Base-by-base conservation (phyloP, 2,888 invertebrate species). In the Hybos culiciformis region DNA sequence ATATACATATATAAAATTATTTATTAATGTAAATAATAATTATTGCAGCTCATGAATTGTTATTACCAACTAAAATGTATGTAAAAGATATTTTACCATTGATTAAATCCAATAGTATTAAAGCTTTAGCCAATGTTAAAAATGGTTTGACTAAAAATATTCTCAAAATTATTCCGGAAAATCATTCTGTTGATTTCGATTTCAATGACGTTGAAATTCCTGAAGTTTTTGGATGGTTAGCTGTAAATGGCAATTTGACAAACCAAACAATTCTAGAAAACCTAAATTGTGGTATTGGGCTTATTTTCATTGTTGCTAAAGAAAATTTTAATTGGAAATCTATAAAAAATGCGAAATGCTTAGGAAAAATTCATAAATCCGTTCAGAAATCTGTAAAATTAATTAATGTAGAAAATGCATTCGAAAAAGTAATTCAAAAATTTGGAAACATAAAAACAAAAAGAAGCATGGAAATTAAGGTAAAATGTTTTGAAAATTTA, bases 251-350 rank as follows among this genome's bases (percentile, higher is more conserved):
- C 14, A 72, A 75, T 38, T 76, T 96, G 1, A 76, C 74, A 3
- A 77, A 83, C 55, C 65, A 70, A 44, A 88, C 93, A 60, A 79
- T 98, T 81, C 70, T 90, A 12, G 72, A 82, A 38, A 91, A 92
- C 0, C 92, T 96, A 65, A 98, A 98, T 69, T 96, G 94, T 66
- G 97, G 97, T 1, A 73, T 97, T 33, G 97, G 97, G 1, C 82
- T 85, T 66, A 73, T 90, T 18, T 63, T 91, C 37, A 73, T 97
- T 31, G 81, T 84, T 8, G 74, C 75, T 12, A 69, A 74, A 4
- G 60, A 37, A 1, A 53, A 53, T 38, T 54, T 69, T n/a, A 59
- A 78, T 24, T 73, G 73, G 48, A 61, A 71, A 0, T 67, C 69
- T 39, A 55, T 75, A 39, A 45, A 69, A 8, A 59, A 55, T 0